phyloP scores from a whole-genome alignment of 2,113 vertebrate genomes.

The Sitta europaea region DNA sequence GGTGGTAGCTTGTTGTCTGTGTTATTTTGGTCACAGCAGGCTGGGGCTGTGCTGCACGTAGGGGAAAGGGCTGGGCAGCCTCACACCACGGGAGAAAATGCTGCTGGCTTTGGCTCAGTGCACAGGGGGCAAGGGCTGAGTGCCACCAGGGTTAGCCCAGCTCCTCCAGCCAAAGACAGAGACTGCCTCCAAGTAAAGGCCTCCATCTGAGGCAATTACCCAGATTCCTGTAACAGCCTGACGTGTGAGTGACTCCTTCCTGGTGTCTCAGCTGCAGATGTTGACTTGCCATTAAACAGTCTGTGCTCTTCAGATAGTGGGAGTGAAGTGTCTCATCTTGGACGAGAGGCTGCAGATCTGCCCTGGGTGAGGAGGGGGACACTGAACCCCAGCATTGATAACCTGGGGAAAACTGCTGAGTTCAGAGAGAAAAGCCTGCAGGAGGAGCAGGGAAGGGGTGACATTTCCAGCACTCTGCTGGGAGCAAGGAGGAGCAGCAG shows the following conservation, averaged over 20 bases:
- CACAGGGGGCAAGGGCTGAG: not conserved
- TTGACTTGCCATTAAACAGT: not conserved
- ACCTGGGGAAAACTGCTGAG: not conserved
- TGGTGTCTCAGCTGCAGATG: not conserved
- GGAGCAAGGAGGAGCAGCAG: not conserved
- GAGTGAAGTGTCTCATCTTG: not conserved
- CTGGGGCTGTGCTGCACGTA: not conserved
- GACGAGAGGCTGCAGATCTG: not conserved
- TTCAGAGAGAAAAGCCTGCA: not conserved
- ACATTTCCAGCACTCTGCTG: accelerated
- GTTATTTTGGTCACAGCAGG: slow-evolving; percentile 1
- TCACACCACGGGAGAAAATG: not conserved
- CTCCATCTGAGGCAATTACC: not conserved
- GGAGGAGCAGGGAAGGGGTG: not conserved
- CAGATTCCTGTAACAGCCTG: not conserved
- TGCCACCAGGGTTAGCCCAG: not conserved
- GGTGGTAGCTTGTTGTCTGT: not conserved
- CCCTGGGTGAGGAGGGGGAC: not conserved
- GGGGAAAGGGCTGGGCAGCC: not conserved
- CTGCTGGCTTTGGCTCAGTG: not conserved
- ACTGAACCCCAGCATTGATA: not conserved
- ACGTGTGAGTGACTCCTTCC: not conserved
- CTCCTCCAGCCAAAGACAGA: not conserved
- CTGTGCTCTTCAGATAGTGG: not conserved
- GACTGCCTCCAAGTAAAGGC: not conserved